Evolutionary conservation across 2,888 invertebrate genomes (phyloP).

Genomic region (Agrotis segetum): DNA sequence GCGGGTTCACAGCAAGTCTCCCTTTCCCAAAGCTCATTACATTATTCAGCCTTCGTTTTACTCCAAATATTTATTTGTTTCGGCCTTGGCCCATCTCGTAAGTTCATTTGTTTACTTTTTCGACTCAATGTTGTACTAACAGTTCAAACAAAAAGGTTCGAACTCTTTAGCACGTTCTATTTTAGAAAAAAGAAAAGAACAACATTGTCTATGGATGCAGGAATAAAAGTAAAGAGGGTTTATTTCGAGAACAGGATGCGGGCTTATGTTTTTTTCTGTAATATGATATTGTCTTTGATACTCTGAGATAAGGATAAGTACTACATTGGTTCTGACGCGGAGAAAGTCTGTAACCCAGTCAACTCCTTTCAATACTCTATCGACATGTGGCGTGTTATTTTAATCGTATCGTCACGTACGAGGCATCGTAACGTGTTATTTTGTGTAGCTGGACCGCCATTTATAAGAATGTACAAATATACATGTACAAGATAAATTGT

Average conservation of each 20-base stretch:
- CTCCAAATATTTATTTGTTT: constrained; percentile 57
- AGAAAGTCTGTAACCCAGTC: constrained; percentile 59
- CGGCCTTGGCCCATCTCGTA: constrained; percentile 61
- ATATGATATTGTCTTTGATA: constrained; percentile 57
- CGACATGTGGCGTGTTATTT: constrained; percentile 43
- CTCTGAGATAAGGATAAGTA: constrained; percentile 34
- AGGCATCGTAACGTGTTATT: constrained; percentile 54
- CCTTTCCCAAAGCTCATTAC: constrained; percentile 35
- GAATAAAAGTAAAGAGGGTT: constrained; percentile 35
- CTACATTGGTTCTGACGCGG: constrained; percentile 51
- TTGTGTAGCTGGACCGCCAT: constrained; percentile 44
- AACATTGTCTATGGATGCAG: constrained; percentile 29
- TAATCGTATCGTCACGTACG: constrained; percentile 53
- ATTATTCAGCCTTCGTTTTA: constrained; percentile 39
- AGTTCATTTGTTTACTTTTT: constrained; percentile 52
- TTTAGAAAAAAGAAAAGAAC: constrained; percentile 21
- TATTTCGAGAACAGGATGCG: constrained; percentile 79
- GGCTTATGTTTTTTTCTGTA: constrained; percentile 69
- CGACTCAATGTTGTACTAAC: constrained; percentile 51
- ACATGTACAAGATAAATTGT: constrained; percentile 14
- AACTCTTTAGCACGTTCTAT: constrained; percentile 47
- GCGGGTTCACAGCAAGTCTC: constrained; percentile 10
- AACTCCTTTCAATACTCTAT: constrained; percentile 45
- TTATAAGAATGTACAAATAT: constrained; percentile 27
- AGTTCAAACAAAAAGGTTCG: constrained; percentile 53